These are phyloP conservation scores for Operophtera brumata DNA, from an alignment of 2,888 invertebrate genomes.

Conservation along the genomic window DNA sequence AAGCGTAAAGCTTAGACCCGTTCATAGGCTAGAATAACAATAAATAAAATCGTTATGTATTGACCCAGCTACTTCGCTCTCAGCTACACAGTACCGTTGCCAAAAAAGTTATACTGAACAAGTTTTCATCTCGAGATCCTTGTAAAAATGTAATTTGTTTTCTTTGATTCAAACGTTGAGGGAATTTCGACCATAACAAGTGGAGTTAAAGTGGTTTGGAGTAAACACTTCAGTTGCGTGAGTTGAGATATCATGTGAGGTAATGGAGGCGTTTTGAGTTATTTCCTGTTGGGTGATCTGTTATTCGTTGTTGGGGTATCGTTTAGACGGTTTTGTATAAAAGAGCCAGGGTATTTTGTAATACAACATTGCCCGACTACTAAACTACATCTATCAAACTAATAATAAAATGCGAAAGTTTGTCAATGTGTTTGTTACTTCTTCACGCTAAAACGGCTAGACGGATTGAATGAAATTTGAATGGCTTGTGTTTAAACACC, in stretches of 20 bases:
- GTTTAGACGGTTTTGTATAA: too few species aligned
- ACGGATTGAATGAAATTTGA: too few species aligned
- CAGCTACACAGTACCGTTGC: slow-evolving; percentile 7
- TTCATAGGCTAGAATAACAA: too few species aligned
- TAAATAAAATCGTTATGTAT: neutral
- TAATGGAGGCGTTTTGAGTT: neutral
- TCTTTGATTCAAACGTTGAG: slow-evolving; percentile 23
- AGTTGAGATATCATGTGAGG: slow-evolving; percentile 20
- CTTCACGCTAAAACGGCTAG: too few species aligned
- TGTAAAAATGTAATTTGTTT: slow-evolving; percentile 52
- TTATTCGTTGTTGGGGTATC: neutral
- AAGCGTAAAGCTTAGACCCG: too few species aligned
- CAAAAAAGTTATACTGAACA: slow-evolving; percentile 32
- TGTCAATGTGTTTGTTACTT: too few species aligned
- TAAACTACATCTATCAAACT: too few species aligned
- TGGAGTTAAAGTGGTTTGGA: slow-evolving; percentile 16
- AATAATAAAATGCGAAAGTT: too few species aligned
- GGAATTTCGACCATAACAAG: slow-evolving; percentile 6
- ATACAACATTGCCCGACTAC: too few species aligned
- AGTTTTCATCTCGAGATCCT: slow-evolving; percentile 43
- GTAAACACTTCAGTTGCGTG: slow-evolving; percentile 27
- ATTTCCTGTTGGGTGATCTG: neutral
- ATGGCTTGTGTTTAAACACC: too few species aligned
- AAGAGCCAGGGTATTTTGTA: too few species aligned
- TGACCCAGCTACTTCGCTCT: slow-evolving; percentile 2